A percentile compares a stretch with the other conserved stretches of the same genome.
Conservation (phyloP, 1,140 invertebrate species). For the Reticulitermes speratus region DNA sequence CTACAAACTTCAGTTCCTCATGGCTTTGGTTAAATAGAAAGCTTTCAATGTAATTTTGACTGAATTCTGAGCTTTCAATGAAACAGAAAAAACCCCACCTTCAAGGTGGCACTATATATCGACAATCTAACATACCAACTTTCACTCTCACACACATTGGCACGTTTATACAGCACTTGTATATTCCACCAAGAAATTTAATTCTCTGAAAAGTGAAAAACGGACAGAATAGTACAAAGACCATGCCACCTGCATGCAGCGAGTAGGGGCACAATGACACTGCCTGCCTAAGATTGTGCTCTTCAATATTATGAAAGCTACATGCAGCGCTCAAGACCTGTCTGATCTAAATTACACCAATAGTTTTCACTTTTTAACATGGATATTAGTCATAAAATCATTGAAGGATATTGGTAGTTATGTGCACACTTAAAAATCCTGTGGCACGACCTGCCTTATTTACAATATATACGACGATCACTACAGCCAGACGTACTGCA, state of each 20-base stretch:
- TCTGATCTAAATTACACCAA: constrained; percentile 21
- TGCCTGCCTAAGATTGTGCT: constrained; percentile 1
- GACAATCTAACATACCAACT: background rate
- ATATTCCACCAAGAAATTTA: constrained; percentile 28
- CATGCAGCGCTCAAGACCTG: constrained; percentile 8
- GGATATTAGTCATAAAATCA: constrained; percentile 23
- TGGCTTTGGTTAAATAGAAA: constrained; percentile 33
- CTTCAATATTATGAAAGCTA: constrained; percentile 21
- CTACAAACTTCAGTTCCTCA: constrained; percentile 28
- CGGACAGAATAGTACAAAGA: constrained; percentile 26
- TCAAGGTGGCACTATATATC: background rate
- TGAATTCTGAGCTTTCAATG: constrained; percentile 22
- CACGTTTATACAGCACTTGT: constrained; percentile 28
- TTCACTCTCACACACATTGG: constrained; percentile 29
- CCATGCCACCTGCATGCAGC: constrained; percentile 21
- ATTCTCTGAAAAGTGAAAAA: constrained; percentile 29
- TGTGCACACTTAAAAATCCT: constrained; percentile 13
- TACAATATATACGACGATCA: constrained; percentile 22
- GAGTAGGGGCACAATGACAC: background rate
- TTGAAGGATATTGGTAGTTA: background rate
- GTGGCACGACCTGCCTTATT: constrained; percentile 24
- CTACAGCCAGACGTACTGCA: background rate
- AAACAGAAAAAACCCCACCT: constrained; percentile 7
- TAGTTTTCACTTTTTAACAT: constrained; percentile 19
- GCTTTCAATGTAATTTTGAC: constrained; percentile 18